Evolutionary conservation across 2,797 vertebrate species (phyloP), one percentile per base, ranked within the genome.

Genomic region (Sebastes variabilis): DNA sequence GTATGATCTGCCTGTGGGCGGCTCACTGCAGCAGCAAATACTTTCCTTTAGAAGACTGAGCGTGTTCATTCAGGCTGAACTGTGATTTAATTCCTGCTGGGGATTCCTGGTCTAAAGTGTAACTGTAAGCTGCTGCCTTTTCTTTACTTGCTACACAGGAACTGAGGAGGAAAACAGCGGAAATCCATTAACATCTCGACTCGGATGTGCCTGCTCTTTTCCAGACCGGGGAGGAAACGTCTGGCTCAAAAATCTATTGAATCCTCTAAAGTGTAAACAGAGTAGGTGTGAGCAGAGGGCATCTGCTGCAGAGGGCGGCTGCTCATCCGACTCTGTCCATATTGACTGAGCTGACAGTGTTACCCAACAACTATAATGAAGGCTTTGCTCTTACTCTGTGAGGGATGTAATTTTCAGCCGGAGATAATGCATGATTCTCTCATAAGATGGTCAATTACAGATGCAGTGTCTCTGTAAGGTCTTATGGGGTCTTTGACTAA

Each of bases 311-410:
- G 81, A 80, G 76, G 81, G 72, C 71, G 74, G 72, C 74, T 72
- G 79, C 60, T 34, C 66, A 58, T 42, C 29, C 2, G 22, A 68
- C 79, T 73, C 59, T 29, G 78, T 82, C 42, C 58, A 70, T 82
- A 89, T 84, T 88, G 87, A 92, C 82, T 70, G 36, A 54, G 82
- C 62, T 81, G 54, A 84, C 74, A 30, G 32, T 87, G 87, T 77
- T 72, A 54, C 65, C 81, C 34, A 75, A 81, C 72, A 86, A 56
- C 66, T 46, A 64, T 77, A 88, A 89, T 87, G 71, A 82, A 3
- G 60, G 76, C 52, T 83, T 75, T n/a, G 32, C 32, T 68, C 25
- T 72, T 14, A 3, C 66, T n/a, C 69, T 60, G 66, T 1, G 3
- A 72, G 55, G 55, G 38, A 8, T 65, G 60, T 74, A n/a, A 70